Evolutionary conservation across 2,888 invertebrate species (phyloP), one percentile per base, ranked within the genome.

Genomic region (Anthrax anthrax): DNA sequence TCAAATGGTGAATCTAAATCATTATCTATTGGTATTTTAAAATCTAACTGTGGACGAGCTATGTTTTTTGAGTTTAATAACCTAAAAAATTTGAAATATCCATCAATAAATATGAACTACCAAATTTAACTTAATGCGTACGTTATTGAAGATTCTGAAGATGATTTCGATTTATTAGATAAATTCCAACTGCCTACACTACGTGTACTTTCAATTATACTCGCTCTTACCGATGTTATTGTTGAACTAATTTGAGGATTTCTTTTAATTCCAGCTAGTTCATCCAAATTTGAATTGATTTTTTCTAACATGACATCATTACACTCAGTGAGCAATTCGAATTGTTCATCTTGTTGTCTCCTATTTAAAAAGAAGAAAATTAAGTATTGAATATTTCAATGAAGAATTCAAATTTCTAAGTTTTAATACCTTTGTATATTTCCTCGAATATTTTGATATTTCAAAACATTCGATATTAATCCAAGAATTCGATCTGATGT

Each of bases 11-110:
- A 73, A 6, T 64, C 64, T 3, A 74, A 67, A 4, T 80, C 78
- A 60, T 96, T 96, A 60, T 94, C 88, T 29, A 94, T 77, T 53
- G 82, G 78, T 54, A 85, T 84, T 59, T 82, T 83, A 60, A 95
- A 96, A 52, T 75, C 75, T 17, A 84, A 67, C 65, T 96, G 96
- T 1, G 95, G 94, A 45, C 89, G 74, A 18, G 76, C 72, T 48
- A 87, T 75, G 63, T 84, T 82, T 61, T 80, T 80, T 0, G 78
- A 82, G 1, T 81, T 77, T 38, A 84, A 68, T 13, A 86, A 66
- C 47, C 72, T 72, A 27, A 77, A 37, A 47, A 45, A 16, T n/a
- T 4, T 13, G 2, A 3, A n/a, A 27, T 43, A 2, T 36, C n/a
- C 18, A 14, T 34, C n/a, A 34, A 34, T 34, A 4, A 29, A 29